These are phyloP conservation scores for Aspidapion aeneum DNA, from an alignment of 2,888 invertebrate genomes.

Conservation along the genomic window DNA sequence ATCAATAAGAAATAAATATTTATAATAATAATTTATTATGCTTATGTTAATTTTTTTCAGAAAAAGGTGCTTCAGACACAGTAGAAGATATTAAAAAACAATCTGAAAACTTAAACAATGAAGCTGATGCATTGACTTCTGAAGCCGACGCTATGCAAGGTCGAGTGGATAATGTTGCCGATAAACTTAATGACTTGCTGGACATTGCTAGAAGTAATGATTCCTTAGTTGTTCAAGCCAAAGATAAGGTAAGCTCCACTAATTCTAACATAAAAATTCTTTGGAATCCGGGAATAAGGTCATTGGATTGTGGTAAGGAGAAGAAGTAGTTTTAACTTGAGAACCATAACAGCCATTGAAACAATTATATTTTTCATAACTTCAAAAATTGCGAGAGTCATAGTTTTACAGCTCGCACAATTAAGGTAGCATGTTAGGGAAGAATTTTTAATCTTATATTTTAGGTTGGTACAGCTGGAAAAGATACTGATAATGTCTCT, in stretches of 20 bases:
- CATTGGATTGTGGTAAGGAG: too few relatives aligned
- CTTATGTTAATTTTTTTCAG: constrained; percentile 39
- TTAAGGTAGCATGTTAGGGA: not conserved
- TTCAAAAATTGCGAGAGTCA: too few relatives aligned
- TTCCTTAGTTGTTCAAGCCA: constrained; percentile 67
- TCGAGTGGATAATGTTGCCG: constrained; percentile 69
- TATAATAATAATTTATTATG: too few relatives aligned
- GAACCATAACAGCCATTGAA: not conserved
- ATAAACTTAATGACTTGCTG: constrained; percentile 62
- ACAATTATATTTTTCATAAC: not conserved
- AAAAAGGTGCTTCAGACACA: constrained; percentile 75
- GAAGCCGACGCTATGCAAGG: constrained; percentile 70
- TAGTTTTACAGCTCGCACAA: too few relatives aligned
- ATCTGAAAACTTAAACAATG: constrained; percentile 71
- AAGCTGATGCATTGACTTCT: constrained; percentile 70
- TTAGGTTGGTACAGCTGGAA: constrained; percentile 85
- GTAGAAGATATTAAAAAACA: constrained; percentile 75
- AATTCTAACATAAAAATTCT: not conserved
- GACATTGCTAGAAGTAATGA: constrained; percentile 65
- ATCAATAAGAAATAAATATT: too few relatives aligned
- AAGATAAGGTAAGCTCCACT: constrained; percentile 63
- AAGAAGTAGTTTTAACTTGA: too few relatives aligned
- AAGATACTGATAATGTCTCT: constrained; percentile 75
- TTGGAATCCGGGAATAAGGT: too few relatives aligned
- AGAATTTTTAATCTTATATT: constrained; percentile 13